These are phyloP conservation scores for Macrosoma leucophasiata DNA, from an alignment of 2,888 invertebrate species.

Conservation along the genomic window DNA sequence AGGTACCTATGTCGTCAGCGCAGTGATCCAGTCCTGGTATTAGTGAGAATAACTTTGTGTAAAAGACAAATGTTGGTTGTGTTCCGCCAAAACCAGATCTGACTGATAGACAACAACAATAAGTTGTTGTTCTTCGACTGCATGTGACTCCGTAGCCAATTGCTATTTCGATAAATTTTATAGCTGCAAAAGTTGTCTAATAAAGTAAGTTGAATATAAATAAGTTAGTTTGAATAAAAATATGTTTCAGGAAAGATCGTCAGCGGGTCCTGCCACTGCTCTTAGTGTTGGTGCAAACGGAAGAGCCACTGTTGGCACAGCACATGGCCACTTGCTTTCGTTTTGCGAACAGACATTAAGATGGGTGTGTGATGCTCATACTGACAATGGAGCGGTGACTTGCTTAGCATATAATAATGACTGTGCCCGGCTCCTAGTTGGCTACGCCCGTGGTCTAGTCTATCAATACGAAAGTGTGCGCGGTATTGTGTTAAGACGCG, in stretches of 20 bases:
- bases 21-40: too few species aligned
- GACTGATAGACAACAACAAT: too few species aligned
- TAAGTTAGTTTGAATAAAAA: too few species aligned
- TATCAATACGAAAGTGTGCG: constrained; percentile 91
- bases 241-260: constrained; percentile 85
- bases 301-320: constrained; percentile 93
- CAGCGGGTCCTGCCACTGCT: constrained; percentile 92
- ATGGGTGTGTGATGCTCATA: constrained; percentile 86
- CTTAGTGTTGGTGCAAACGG: constrained; percentile 81
- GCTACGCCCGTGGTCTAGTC: constrained; percentile 86
- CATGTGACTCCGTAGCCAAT: too few species aligned
- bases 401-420: constrained; percentile 92
- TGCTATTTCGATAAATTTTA: too few species aligned
- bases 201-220: too few species aligned
- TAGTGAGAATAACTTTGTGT: too few species aligned
- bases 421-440: constrained; percentile 87
- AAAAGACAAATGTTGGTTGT: too few species aligned
- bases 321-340: constrained; percentile 92
- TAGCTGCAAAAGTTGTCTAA: too few species aligned
- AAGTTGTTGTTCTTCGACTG: too few species aligned
- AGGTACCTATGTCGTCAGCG: too few species aligned
- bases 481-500: constrained; percentile 67
- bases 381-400: constrained; percentile 86
- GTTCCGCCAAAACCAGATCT: too few species aligned
- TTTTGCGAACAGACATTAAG: constrained; percentile 86